Percentiles rank a stretch among this genome's conserved stretches.
Evolutionary conservation across 2,797 vertebrate species (phyloP).

Genomic region (Thaleichthys pacificus): DNA sequence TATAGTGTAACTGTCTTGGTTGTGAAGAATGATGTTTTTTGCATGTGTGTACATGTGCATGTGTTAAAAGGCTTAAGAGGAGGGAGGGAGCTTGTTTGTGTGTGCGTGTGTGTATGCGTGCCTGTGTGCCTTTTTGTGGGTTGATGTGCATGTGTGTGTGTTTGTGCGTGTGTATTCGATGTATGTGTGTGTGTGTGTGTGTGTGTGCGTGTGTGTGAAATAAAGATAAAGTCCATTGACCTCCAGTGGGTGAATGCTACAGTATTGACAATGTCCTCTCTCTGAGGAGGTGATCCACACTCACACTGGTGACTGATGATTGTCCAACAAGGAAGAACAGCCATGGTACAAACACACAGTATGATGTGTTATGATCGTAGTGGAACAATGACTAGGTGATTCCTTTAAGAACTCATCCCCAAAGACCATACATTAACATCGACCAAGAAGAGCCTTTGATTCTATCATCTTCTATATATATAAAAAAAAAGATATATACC

Average conservation of each 20-base stretch:
- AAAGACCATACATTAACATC: too few species aligned
- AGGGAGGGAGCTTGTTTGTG: too few species aligned
- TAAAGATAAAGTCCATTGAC: constrained; percentile 28
- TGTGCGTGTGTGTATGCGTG: background rate
- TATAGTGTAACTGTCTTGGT: constrained; percentile 46
- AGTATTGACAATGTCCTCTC: constrained; percentile 40
- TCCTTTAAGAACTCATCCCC: background rate
- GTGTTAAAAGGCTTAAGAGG: background rate
- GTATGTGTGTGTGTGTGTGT: constrained; percentile 32
- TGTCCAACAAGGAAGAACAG: constrained; percentile 37
- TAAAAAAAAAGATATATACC: background rate
- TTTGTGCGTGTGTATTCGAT: constrained; percentile 26
- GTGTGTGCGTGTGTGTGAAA: background rate
- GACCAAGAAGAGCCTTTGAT: too few species aligned
- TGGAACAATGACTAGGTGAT: background rate
- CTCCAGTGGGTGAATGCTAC: constrained; percentile 23
- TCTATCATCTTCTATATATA: background rate
- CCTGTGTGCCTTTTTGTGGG: constrained; percentile 14
- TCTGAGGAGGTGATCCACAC: constrained; percentile 43
- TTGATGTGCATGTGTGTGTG: constrained; percentile 31
- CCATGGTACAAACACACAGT: constrained; percentile 43
- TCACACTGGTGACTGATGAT: constrained; percentile 35
- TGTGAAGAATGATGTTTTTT: constrained; percentile 4
- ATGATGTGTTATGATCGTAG: constrained; percentile 10
- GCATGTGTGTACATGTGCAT: constrained; percentile 8